phyloP scores from a whole-genome alignment of 2,888 invertebrate genomes.

The Myopa tessellatipennis region DNA sequence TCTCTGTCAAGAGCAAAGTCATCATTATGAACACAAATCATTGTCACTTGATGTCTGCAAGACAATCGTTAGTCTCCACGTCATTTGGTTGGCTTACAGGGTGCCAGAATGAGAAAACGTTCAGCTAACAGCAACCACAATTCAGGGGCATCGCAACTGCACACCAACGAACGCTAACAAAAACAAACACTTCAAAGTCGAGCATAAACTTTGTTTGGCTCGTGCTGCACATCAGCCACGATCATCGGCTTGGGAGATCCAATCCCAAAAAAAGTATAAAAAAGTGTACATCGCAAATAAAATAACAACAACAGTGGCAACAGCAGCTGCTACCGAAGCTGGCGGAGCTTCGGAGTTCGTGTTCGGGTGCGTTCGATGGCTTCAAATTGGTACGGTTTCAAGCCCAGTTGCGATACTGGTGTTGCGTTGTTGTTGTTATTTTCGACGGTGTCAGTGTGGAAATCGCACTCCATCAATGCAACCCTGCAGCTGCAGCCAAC shows the following conservation, averaged over 20 bases:
- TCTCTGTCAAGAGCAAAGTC: too few relatives aligned
- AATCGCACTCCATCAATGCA: neutral
- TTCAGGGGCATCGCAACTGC: neutral
- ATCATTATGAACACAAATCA: too few relatives aligned
- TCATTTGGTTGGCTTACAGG: too few relatives aligned
- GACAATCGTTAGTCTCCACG: too few relatives aligned
- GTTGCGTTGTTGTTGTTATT: neutral
- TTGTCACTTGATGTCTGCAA: too few relatives aligned
- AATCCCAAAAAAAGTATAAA: neutral
- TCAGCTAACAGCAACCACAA: too few relatives aligned
- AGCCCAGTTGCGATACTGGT: too few relatives aligned
- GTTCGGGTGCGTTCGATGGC: neutral
- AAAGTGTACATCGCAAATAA: neutral
- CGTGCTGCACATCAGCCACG: neutral
- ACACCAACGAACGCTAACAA: neutral
- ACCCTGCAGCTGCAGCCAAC: too few relatives aligned
- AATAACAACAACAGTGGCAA: slow-evolving; percentile 9
- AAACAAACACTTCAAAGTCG: neutral
- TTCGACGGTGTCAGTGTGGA: too few relatives aligned
- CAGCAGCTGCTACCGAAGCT: slow-evolving; percentile 29
- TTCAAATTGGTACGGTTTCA: neutral
- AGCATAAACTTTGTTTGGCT: neutral
- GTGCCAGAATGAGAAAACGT: too few relatives aligned
- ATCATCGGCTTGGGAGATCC: neutral
- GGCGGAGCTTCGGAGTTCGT: neutral